Evolutionary conservation across 2,113 vertebrate species (phyloP), one percentile per base, ranked within the genome.

Genomic region (Xenopus borealis): DNA sequence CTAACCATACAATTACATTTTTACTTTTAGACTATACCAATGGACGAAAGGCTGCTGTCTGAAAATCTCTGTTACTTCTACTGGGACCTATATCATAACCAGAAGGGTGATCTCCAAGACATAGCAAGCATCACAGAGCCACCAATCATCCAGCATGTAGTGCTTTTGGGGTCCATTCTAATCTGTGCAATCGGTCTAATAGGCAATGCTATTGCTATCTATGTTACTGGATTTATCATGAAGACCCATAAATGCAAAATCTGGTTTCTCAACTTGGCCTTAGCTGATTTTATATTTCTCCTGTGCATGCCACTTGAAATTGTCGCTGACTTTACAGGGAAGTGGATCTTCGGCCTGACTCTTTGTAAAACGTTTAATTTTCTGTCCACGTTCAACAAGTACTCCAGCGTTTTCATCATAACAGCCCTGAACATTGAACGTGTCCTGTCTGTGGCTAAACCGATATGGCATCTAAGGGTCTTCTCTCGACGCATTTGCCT

Each of bases 251-350:
- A 66, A 11, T 75, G 53, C 17, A 67, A 45, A 40, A 57, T 75
- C 17, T 75, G 72, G 72, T 75, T 75, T 45, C 52, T 75, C 11
- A 66, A 75, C 64, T 40, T 75, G 63, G 72, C 72, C 8, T 17
- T 67, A 17, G 62, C 64, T 0, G 72, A 75, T 45, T 23, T 75
- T 8, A n/a, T 59, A 14, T 75, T 59, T 27, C 52, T 67, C 23
- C 1, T 67, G 17, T 67, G 17, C 16, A 18, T 67, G n/a, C 52
- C 72, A 1, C 11, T 74, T 6, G 14, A 33, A 18, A 16, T 64
- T 3, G 17, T n/a, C 1, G 19, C 17, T 10, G 9, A 44, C 6
- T 59, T 58, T 12, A 17, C 33, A 18, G 23, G n/a, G 0, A 47
- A 53, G 46, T 73, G 71, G 71, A 14, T 47, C 2, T 73, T 66